phyloP scores from a whole-genome alignment of 2,797 vertebrate species.

The Poeciliopsis presidionis region DNA sequence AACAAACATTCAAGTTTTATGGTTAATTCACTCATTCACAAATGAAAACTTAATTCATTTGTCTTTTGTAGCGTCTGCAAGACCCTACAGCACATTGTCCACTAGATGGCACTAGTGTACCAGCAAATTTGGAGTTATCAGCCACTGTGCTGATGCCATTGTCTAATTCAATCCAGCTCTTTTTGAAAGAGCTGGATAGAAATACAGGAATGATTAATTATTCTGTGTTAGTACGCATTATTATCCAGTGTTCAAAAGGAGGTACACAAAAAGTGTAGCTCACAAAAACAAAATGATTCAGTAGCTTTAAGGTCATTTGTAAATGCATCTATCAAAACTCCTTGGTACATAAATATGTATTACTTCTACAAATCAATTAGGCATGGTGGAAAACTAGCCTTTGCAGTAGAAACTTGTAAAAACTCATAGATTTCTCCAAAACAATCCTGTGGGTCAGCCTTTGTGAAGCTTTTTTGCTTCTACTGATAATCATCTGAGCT shows the following conservation, averaged over 20 bases:
- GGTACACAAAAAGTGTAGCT: slow-evolving; percentile 46
- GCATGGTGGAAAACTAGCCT: slow-evolving; percentile 55
- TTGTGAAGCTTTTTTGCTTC: slow-evolving; percentile 35
- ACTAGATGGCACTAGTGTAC: slow-evolving; percentile 82
- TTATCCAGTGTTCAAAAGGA: slow-evolving; percentile 69
- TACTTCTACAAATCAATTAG: slow-evolving; percentile 72
- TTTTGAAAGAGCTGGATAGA: slow-evolving; percentile 41
- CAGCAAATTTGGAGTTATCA: slow-evolving; percentile 24
- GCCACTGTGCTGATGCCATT: slow-evolving; percentile 43
- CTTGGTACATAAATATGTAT: slow-evolving; percentile 69
- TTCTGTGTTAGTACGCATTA: slow-evolving; percentile 71
- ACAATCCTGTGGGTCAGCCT: slow-evolving; percentile 33
- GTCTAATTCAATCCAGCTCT: slow-evolving; percentile 45
- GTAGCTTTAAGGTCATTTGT: slow-evolving; percentile 56
- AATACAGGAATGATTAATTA: slow-evolving; percentile 71
- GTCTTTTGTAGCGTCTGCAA: slow-evolving; percentile 37
- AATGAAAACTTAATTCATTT: not conserved
- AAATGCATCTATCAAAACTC: slow-evolving; percentile 56
- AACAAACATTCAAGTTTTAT: not conserved
- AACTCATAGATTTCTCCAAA: slow-evolving; percentile 49
- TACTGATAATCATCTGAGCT: slow-evolving; percentile 44
- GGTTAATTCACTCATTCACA: not conserved
- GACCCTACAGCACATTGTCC: slow-evolving; percentile 21
- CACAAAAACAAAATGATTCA: slow-evolving; percentile 52
- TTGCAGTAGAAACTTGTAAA: slow-evolving; percentile 59